These are phyloP conservation scores for Nansenia antarctica DNA, from an alignment of 2,113 vertebrate genomes.

Conservation along the genomic window DNA sequence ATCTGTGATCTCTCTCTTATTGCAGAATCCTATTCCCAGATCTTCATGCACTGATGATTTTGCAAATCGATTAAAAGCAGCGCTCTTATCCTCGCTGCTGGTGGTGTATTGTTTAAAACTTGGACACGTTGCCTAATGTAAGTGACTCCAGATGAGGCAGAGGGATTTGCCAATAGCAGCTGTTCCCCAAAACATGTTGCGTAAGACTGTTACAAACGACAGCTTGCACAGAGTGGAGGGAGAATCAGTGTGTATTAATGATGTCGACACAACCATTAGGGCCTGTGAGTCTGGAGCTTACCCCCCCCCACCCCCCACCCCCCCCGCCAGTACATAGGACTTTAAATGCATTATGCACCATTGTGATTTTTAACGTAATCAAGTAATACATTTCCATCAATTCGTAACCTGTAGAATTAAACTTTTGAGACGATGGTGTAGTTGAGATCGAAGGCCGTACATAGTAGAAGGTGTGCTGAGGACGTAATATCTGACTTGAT, in stretches of 20 bases:
- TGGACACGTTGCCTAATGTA: slow-evolving; percentile 26
- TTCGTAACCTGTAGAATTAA: too few species aligned
- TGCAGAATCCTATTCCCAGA: too few species aligned
- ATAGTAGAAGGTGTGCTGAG: too few species aligned
- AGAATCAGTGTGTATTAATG: slow-evolving; percentile 4
- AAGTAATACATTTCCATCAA: too few species aligned
- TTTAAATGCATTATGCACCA: too few species aligned
- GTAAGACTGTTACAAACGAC: slow-evolving; percentile 20
- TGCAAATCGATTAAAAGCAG: too few species aligned
- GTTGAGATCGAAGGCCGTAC: not conserved
- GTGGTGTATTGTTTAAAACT: not conserved
- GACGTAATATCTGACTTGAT: not conserved
- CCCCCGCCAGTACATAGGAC: not conserved
- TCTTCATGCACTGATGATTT: too few species aligned
- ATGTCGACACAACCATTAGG: not conserved
- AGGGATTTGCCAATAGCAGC: slow-evolving; percentile 36
- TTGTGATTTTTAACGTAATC: too few species aligned
- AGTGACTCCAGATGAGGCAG: slow-evolving; percentile 30
- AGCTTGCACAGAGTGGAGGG: slow-evolving; percentile 17
- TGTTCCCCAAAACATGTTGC: slow-evolving; percentile 37
- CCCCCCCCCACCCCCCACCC: too few species aligned
- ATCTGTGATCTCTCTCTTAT: too few species aligned
- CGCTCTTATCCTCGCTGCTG: too few species aligned
- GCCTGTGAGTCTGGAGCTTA: too few species aligned
- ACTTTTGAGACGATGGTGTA: not conserved